Percentiles rank a stretch among this genome's conserved stretches.
Evolutionary conservation across 2,797 vertebrate species (phyloP).

Genomic region (Anguilla pacifica): DNA sequence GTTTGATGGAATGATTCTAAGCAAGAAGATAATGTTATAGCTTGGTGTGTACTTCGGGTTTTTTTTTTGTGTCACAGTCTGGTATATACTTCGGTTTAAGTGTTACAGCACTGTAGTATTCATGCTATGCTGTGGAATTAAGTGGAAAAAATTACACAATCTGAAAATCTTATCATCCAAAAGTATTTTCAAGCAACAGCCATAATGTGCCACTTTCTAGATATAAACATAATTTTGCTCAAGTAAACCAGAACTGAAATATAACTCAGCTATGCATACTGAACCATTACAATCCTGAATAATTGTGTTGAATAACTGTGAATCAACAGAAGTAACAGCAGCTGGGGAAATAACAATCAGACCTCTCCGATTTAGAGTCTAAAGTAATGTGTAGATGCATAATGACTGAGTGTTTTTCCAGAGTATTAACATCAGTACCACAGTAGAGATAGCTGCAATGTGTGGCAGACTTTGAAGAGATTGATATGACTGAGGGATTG

Average conservation of each 20-base stretch:
- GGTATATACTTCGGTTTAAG: not conserved
- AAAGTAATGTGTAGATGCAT: not conserved
- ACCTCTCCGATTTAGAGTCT: not conserved
- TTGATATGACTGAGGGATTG: not conserved
- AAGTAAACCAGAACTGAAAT: not conserved
- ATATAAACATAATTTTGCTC: not conserved
- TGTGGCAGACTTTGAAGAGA: not conserved
- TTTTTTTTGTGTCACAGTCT: not conserved
- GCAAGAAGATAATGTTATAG: not conserved
- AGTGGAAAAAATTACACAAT: not conserved
- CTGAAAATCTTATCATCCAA: not conserved
- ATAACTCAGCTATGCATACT: not conserved
- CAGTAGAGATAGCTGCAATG: not conserved
- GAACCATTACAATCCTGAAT: not conserved
- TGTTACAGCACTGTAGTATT: not conserved
- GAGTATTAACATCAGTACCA: not conserved
- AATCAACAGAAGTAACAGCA: not conserved
- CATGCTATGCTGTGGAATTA: not conserved
- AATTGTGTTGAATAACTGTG: not conserved
- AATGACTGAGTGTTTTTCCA: not conserved
- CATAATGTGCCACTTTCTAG: not conserved
- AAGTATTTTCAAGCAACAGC: not conserved
- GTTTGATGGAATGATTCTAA: not conserved
- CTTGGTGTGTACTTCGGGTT: not conserved
- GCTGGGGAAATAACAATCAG: not conserved